Evolutionary conservation across 2,113 vertebrate species (phyloP).

Genomic region (Eurypyga helias): DNA sequence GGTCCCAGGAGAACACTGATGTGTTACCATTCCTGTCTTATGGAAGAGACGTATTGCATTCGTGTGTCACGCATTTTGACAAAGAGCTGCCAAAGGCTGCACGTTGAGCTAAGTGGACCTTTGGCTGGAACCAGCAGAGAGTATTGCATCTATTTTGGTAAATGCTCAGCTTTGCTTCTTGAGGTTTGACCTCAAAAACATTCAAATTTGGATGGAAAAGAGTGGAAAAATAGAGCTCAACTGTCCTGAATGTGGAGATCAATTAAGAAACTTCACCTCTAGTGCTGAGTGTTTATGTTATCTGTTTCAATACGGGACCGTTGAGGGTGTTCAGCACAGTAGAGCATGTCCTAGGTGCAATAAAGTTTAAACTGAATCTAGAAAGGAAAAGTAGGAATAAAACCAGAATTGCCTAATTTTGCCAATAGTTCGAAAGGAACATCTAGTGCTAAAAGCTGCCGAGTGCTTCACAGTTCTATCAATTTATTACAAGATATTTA

Average conservation of each 20-base stretch:
- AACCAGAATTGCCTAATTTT: background rate
- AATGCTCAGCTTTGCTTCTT: background rate
- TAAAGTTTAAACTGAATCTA: conserved; percentile 1
- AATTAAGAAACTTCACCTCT: background rate
- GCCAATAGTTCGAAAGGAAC: background rate
- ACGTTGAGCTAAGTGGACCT: background rate
- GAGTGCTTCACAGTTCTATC: background rate
- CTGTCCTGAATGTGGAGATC: background rate
- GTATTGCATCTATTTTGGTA: background rate
- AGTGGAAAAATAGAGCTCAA: background rate
- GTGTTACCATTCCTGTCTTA: background rate
- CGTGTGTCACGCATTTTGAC: background rate
- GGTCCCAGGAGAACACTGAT: background rate
- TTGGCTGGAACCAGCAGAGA: background rate
- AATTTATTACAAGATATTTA: background rate
- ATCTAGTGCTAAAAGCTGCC: background rate
- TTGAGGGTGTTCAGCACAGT: background rate
- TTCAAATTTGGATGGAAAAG: conserved; percentile 1
- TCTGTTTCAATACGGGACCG: accelerated
- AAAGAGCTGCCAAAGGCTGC: background rate
- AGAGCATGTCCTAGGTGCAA: background rate
- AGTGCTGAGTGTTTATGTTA: background rate
- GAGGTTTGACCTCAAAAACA: background rate
- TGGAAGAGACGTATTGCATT: background rate
- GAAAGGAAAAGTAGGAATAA: background rate